phyloP scores from a whole-genome alignment of 2,113 vertebrate genomes.

The Cyprinodon brontotheroides region DNA sequence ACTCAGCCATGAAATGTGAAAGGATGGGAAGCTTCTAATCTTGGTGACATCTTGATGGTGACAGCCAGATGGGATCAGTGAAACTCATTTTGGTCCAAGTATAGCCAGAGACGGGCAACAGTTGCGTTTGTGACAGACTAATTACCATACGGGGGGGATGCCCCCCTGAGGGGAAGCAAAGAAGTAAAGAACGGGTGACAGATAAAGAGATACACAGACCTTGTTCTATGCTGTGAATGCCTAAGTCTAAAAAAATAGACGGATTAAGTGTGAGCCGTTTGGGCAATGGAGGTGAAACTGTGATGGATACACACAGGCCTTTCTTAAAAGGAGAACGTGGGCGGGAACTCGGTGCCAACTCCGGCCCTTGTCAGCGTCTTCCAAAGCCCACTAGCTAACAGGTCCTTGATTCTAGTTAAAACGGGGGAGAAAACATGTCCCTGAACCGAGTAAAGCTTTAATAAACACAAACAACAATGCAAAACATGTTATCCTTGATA shows the following conservation, averaged over 20 bases:
- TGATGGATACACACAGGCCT: slow-evolving; percentile 55
- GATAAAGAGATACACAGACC: slow-evolving; percentile 39
- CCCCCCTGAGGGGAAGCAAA: slow-evolving; percentile 41
- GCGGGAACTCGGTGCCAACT: slow-evolving; percentile 65
- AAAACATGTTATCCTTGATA: slow-evolving; percentile 29
- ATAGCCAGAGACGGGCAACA: slow-evolving; percentile 62
- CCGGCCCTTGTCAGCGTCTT: slow-evolving; percentile 57
- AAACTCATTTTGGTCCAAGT: slow-evolving; percentile 66
- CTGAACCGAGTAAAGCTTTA: slow-evolving; percentile 46
- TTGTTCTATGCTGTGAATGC: slow-evolving; percentile 26
- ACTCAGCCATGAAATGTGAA: slow-evolving; percentile 72
- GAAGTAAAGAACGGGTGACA: slow-evolving; percentile 51
- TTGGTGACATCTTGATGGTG: slow-evolving; percentile 61
- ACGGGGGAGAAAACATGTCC: slow-evolving; percentile 42
- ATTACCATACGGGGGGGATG: slow-evolving; percentile 67
- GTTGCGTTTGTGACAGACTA: slow-evolving; percentile 74
- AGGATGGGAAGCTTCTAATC: slow-evolving; percentile 70
- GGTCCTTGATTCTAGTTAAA: slow-evolving; percentile 51
- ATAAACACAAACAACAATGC: slow-evolving; percentile 38
- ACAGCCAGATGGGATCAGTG: slow-evolving; percentile 75
- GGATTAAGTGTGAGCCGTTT: slow-evolving; percentile 63
- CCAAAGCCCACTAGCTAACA: slow-evolving; percentile 51
- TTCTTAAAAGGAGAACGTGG: slow-evolving; percentile 60
- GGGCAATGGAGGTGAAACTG: slow-evolving; percentile 61
- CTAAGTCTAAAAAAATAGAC: slow-evolving; percentile 48